Evolutionary conservation across 2,113 vertebrate genomes (phyloP), one percentile per base, ranked within the genome.

Genomic region (Odontophorus gujanensis): DNA sequence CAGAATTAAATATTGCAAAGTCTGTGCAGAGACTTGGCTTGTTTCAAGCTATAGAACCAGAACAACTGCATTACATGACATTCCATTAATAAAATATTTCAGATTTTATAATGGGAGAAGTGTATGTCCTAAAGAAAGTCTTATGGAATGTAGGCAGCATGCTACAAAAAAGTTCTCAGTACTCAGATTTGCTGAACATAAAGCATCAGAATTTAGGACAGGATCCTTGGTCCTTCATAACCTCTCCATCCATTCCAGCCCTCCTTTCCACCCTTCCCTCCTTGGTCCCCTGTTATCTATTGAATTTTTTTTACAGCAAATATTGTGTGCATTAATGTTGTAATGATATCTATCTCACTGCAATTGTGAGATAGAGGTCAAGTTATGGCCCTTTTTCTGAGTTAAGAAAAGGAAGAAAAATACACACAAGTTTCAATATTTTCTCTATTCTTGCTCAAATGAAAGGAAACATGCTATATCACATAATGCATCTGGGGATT

Each of bases 221-320:
- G 11, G 58, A 69, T 21, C 30, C 17, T 80, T 76, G 65, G 20
- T 43, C 59, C 38, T 89, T 89, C 48, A 38, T 43, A 28, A 16
- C 0, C 4, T 8, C 8, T 2, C 1, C 1, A 14, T 84, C 59
- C 69, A 36, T 59, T 24, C 7, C 24, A 61, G 13, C 0, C 1
- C 13, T 13, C 8, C 22, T 36, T 26, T 24, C 8, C 34, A 24
- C 34, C 62, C 21, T 36, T 38, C 36, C 24, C 36, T 38, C 24
- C 58, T 43, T 34, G 18, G 32, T 72, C 75, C 38, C 14, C 14
- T 47, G 3, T 30, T 68, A 11, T 17, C 26, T 53, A 53, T 16
- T 28, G 15, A 53, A 53, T 13, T 53, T 53, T 53, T 53, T 53
- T 53, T 28, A 53, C 25, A 81, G 14, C 11, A 84, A 91, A 63